Base-by-base conservation (phyloP, 2,888 invertebrate genomes). In the Choreutis nemorana region DNA sequence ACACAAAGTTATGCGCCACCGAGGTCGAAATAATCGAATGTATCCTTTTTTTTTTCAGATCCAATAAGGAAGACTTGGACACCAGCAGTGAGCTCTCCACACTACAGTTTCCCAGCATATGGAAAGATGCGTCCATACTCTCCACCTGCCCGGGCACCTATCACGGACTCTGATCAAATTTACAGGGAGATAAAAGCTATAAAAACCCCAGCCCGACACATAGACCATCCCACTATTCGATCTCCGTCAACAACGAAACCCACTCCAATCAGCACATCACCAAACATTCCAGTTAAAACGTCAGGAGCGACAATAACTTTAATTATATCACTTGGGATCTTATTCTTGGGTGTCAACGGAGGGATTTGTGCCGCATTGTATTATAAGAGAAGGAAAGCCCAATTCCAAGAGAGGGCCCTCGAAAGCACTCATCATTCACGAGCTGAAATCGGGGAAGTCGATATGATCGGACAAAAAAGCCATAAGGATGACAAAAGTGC, bases 321-420 rank as follows among this genome's bases (percentile, higher is more conserved):
- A 28, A 67, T 87, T 23, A 79, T 87, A 26, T 82, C 83, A 1
- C 67, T 88, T 36, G 88, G 87, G 13, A 79, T 87, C 27, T 63
- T 89, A 24, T 91, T 93, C 51, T 66, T 93, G 4, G 64, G 87
- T 12, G 75, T 90, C 4, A 93, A 92, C 55, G 63, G 90, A 7
- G 81, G 84, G n/a, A 82, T 86, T 16, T 87, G 89, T 45, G 71
- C 83, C 1, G 81, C 83, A 36, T 65, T 90, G 22, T 89, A 87
- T 53, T 84, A 85, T 40, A 87, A 86, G 58, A 84, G 84, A 48
- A 78, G 83, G 34, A 81, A 78, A 53, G 56, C 83, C 13, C 81
- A 79, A 44, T 62, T 73, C 34, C 66, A 81, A 31, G 83, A 82
- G 40, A 66, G 63, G 36, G 55, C 64, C 28, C 55, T 72, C 32